These are phyloP conservation scores for Cheilosia pagana DNA, from an alignment of 2,888 invertebrate species.

Conservation along the genomic window DNA sequence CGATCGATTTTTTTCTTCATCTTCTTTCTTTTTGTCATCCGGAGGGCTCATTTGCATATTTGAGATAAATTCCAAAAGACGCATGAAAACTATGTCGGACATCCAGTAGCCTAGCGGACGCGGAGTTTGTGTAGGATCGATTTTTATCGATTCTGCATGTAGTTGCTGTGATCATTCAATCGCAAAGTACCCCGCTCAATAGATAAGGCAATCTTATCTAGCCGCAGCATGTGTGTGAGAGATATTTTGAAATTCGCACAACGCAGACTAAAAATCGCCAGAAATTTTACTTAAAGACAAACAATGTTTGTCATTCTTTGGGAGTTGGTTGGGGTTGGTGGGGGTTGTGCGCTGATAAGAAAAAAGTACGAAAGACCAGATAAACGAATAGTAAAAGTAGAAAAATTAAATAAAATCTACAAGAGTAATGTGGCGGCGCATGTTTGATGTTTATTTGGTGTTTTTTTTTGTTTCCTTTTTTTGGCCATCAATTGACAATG, in stretches of 20 bases:
- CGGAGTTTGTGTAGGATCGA: not conserved
- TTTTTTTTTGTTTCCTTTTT: slow-evolving; percentile 47
- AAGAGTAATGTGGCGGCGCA: slow-evolving; percentile 43
- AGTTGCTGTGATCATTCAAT: slow-evolving; percentile 33
- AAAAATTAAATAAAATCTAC: slow-evolving; percentile 37
- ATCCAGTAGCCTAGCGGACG: not conserved
- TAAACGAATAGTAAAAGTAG: slow-evolving; percentile 55
- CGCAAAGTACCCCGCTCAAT: slow-evolving; percentile 19
- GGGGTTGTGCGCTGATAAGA: slow-evolving; percentile 14
- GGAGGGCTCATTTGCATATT: slow-evolving; percentile 25
- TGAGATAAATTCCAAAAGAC: not conserved
- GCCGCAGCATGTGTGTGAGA: slow-evolving; percentile 6
- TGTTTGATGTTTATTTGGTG: slow-evolving; percentile 62
- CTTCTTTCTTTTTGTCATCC: slow-evolving; percentile 9
- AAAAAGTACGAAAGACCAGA: slow-evolving; percentile 26
- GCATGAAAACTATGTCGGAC: slow-evolving; percentile 1
- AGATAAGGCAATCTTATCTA: slow-evolving; percentile 64
- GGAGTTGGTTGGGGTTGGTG: not conserved
- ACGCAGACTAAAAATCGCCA: slow-evolving; percentile 25
- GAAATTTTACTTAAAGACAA: slow-evolving; percentile 19
- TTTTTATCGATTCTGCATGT: slow-evolving; percentile 19
- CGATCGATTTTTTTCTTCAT: slow-evolving; percentile 15
- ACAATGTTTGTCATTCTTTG: slow-evolving; percentile 50
- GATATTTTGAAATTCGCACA: slow-evolving; percentile 18
- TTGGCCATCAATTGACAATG: slow-evolving; percentile 51